Conservation (phyloP, 2,113 vertebrate species). For the Corydoras maculifer region DNA sequence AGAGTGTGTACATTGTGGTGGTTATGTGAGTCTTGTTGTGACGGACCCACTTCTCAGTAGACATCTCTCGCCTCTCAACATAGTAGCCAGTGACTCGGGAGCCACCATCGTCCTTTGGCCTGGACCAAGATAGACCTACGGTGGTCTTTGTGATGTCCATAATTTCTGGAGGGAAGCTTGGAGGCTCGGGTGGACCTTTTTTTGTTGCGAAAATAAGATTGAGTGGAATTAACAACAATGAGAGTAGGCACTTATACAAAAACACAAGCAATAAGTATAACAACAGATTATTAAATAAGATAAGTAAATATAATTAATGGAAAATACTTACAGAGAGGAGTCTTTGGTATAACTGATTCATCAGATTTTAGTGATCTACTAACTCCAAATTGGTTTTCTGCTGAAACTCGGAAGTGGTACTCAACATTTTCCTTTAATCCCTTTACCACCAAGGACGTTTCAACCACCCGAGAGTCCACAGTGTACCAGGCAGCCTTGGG, state of each 20-base stretch:
- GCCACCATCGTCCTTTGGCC: constrained; percentile 92
- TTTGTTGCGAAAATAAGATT: too few species aligned
- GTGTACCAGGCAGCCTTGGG: constrained; percentile 96
- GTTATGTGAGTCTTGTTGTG: constrained; percentile 97
- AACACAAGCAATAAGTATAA: too few species aligned
- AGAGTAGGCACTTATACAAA: too few species aligned
- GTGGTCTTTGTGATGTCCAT: constrained; percentile 88
- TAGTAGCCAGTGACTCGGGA: constrained; percentile 94
- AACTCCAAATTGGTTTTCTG: constrained; percentile 93
- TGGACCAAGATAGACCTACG: constrained; percentile 85
- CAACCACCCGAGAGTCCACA: constrained; percentile 84
- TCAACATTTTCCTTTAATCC: constrained; percentile 95
- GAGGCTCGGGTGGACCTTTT: constrained; percentile 92
- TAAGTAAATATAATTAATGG: neutral
- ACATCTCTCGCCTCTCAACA: constrained; percentile 88
- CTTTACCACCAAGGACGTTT: constrained; percentile 87
- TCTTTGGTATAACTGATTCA: constrained; percentile 85
- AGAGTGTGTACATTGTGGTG: constrained; percentile 93
- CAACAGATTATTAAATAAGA: too few species aligned
- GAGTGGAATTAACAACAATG: too few species aligned
- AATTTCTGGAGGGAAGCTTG: constrained; percentile 91
- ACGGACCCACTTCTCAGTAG: constrained; percentile 95
- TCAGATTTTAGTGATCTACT: constrained; percentile 94
- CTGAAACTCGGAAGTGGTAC: constrained; percentile 92
- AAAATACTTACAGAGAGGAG: constrained; percentile 84